These are phyloP conservation scores for silkworm (Bombyx mori) DNA, from an alignment of 1,140 invertebrate species.

Conservation along the genomic window ASM3026992v2 NC_085128.1:4737501-4738000, in stretches of 20 bases:
- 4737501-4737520: constrained; percentile 31
- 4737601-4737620: constrained; percentile 41
- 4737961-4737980: constrained; percentile 11
- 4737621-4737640: constrained; percentile 35
- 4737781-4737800: constrained; percentile 30
- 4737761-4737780: constrained; percentile 23
- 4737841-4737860: constrained; percentile 17
- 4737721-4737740: constrained; percentile 22
- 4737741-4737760: constrained; percentile 25
- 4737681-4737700: constrained; percentile 28
- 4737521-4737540: constrained; percentile 28
- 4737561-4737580: constrained; percentile 38
- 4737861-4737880: constrained; percentile 16
- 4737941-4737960: constrained; percentile 23
- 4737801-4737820: constrained; percentile 23
- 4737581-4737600: constrained; percentile 34
- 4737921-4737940: constrained; percentile 20
- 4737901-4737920: constrained; percentile 20
- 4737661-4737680: constrained; percentile 24
- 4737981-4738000: constrained; percentile 11
- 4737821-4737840: constrained; percentile 21
- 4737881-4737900: constrained; percentile 12
- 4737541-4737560: constrained; percentile 22
- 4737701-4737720: constrained; percentile 19
- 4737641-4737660: constrained; percentile 30